A percentile compares a stretch with the other conserved stretches of the same genome.
Evolutionary conservation across 64 coral and sea anemone genomes (phyloP).

Genomic region (Porites australiensis): DNA sequence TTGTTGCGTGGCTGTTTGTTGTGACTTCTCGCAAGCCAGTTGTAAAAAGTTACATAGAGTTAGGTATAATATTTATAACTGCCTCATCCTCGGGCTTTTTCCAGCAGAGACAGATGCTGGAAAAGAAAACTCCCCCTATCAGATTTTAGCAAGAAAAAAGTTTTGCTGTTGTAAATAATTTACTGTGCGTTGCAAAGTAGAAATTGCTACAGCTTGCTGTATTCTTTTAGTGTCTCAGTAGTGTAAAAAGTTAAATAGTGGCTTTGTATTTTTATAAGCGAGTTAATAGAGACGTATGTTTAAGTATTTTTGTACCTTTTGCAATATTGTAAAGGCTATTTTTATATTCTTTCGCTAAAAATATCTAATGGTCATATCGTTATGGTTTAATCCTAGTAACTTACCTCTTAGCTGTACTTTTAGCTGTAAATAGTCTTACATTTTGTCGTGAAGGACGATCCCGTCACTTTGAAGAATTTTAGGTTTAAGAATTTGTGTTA

Average conservation of each 20-base stretch:
- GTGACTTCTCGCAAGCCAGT: too few relatives aligned
- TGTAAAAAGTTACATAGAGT: too few relatives aligned
- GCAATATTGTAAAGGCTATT: not conserved
- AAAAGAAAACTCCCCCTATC: too few relatives aligned
- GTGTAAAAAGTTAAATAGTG: not conserved
- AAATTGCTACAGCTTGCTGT: not conserved
- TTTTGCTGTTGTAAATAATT: not conserved
- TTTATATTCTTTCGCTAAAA: not conserved
- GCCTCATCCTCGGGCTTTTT: too few relatives aligned
- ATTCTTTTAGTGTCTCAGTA: not conserved
- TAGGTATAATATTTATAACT: too few relatives aligned
- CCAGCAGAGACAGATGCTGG: too few relatives aligned
- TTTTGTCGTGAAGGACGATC: not conserved
- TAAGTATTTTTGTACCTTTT: not conserved
- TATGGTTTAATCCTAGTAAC: too few relatives aligned
- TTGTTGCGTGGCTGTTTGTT: too few relatives aligned
- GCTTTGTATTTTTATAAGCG: not conserved
- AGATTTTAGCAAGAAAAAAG: too few relatives aligned
- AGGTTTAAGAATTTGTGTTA: too few relatives aligned
- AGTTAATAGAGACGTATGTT: not conserved
- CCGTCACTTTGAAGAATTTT: not conserved
- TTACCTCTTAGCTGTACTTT: too few relatives aligned
- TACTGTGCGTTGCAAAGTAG: not conserved
- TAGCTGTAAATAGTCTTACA: not conserved
- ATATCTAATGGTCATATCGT: not conserved